These are phyloP conservation scores for Synergus gifuensis DNA, from an alignment of 2,888 invertebrate genomes.

Conservation along the genomic window DNA sequence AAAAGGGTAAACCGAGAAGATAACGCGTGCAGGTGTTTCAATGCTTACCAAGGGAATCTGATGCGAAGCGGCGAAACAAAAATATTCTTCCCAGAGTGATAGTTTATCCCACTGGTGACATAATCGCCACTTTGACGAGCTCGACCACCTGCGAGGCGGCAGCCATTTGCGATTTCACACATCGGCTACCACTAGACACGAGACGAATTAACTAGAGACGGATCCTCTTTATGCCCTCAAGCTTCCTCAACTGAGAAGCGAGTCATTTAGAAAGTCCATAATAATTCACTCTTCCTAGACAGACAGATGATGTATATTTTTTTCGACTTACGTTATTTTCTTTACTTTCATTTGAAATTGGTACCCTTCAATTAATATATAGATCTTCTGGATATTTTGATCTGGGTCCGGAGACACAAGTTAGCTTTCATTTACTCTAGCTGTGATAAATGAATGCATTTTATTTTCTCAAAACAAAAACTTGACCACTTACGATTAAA, in stretches of 20 bases:
- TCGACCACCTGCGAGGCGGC: conserved; percentile 30
- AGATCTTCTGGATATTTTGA: background rate
- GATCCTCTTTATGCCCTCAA: conserved; percentile 41
- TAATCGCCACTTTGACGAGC: conserved; percentile 62
- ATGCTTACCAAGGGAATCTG: conserved; percentile 63
- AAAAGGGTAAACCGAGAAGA: conserved; percentile 61
- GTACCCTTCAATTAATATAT: no score
- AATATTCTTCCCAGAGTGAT: conserved; percentile 56
- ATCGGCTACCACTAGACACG: conserved; percentile 3
- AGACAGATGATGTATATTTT: background rate
- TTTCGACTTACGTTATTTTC: background rate
- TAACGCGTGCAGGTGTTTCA: conserved; percentile 64
- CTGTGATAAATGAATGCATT: background rate
- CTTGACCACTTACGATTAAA: background rate
- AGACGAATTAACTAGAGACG: conserved; percentile 44
- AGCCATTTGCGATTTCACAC: conserved; percentile 21
- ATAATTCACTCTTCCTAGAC: background rate
- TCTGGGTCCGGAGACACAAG: background rate
- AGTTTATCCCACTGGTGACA: conserved; percentile 64
- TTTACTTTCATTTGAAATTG: no score
- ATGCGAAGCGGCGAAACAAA: conserved; percentile 47
- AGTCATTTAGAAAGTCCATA: conserved; percentile 52
- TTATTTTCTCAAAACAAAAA: background rate
- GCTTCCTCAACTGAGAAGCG: conserved; percentile 44
- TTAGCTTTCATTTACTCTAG: background rate